These are phyloP conservation scores for Mya arenaria DNA, from an alignment of 1,140 invertebrate genomes.

Conservation along the genomic window DNA sequence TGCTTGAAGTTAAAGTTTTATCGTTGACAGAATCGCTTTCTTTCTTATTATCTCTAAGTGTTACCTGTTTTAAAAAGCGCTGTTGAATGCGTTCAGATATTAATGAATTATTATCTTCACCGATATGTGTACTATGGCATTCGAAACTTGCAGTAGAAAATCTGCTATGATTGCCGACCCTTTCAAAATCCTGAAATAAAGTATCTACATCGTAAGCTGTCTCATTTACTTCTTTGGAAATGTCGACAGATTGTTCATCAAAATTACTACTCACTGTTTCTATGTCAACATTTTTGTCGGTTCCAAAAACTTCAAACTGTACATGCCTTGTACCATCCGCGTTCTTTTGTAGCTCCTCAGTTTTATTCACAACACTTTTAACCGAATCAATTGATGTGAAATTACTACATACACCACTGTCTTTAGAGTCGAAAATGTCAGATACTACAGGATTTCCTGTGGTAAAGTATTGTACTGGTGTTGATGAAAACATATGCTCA, in stretches of 20 bases:
- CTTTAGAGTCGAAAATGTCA: slow-evolving; percentile 12
- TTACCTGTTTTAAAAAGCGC: not conserved
- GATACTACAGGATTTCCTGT: not conserved
- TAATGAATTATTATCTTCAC: not conserved
- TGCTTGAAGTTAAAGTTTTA: too few species aligned
- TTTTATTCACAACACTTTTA: not conserved
- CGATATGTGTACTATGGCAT: too few species aligned
- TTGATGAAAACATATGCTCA: not conserved
- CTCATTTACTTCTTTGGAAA: not conserved
- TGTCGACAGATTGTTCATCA: not conserved
- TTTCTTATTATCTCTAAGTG: not conserved
- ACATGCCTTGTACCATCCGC: not conserved
- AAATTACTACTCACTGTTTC: not conserved
- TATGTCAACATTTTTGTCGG: not conserved
- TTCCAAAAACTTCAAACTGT: not conserved
- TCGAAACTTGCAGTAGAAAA: slow-evolving; percentile 6
- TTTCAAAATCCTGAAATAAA: slow-evolving; percentile 23
- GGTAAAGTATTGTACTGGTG: not conserved
- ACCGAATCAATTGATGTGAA: slow-evolving; percentile 17
- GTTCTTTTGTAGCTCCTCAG: not conserved
- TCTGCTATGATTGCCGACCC: slow-evolving; percentile 10
- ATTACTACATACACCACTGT: slow-evolving; percentile 40
- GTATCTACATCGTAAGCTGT: not conserved
- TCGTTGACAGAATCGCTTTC: not conserved
- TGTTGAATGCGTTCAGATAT: too few species aligned